These are phyloP conservation scores for Megathymus violae DNA, from an alignment of 1,140 invertebrate species.

Conservation along the genomic window DNA sequence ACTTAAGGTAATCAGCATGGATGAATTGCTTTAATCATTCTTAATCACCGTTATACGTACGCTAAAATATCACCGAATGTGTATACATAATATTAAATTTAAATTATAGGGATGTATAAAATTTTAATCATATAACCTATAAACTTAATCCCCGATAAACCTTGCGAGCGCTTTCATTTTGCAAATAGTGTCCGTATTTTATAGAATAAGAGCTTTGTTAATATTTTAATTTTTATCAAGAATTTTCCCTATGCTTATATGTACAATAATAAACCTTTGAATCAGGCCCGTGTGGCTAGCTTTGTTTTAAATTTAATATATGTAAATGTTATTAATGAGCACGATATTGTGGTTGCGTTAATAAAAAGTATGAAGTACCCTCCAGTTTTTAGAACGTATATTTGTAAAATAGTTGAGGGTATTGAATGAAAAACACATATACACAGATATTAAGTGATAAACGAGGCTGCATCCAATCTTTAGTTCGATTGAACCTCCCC, in stretches of 20 bases:
- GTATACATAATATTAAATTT: too few relatives aligned
- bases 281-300: neutral
- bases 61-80: too few relatives aligned
- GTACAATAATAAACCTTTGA: constrained; percentile 6
- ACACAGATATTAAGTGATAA: too few relatives aligned
- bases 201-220: constrained; percentile 18
- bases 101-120: too few relatives aligned
- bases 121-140: neutral
- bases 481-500: too few relatives aligned
- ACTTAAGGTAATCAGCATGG: too few relatives aligned
- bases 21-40: too few relatives aligned
- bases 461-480: too few relatives aligned
- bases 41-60: too few relatives aligned
- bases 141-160: constrained; percentile 16
- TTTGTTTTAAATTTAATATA: constrained; percentile 8
- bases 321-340: constrained; percentile 1
- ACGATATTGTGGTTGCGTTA: constrained; percentile 2
- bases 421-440: too few relatives aligned
- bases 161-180: neutral
- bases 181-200: constrained; percentile 10
- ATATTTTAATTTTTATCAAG: constrained; percentile 15
- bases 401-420: neutral
- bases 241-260: constrained; percentile 17
- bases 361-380: neutral
- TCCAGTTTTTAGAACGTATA: neutral